Percentiles rank a stretch among this genome's conserved stretches.
phyloP scores from a whole-genome alignment of 2,888 invertebrate species.

The Zhuqinia jingwanae region DNA sequence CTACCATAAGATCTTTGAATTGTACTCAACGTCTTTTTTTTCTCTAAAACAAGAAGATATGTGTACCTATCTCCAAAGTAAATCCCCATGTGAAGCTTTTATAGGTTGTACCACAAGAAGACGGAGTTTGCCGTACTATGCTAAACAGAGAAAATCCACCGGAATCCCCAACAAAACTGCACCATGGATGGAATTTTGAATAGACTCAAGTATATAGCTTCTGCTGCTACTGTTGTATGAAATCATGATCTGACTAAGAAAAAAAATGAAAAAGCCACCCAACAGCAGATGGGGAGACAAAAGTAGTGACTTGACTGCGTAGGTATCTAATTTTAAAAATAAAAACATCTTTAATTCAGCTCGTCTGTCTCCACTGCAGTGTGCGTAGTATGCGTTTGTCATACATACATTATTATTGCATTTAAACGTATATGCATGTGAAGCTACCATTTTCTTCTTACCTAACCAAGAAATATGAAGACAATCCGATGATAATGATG shows the following conservation, averaged over 20 bases:
- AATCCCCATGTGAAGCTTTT: not conserved
- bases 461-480: not conserved
- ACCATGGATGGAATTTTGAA: conserved; percentile 48
- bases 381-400: not conserved
- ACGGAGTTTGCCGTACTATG: not conserved
- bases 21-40: not conserved
- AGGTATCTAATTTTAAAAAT: conserved; percentile 18
- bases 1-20: not conserved
- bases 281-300: conserved; percentile 8
- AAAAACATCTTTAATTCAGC: conserved; percentile 4
- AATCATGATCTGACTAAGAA: conserved; percentile 27
- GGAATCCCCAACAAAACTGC: conserved; percentile 51
- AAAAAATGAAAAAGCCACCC: conserved; percentile 14
- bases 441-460: not conserved
- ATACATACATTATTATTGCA: not conserved
- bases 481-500: no score
- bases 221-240: not conserved
- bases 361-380: not conserved
- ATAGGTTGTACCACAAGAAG: no score
- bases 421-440: no score
- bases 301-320: conserved; percentile 39
- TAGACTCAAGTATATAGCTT: not conserved
- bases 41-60: not conserved
- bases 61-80: not conserved
- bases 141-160: conserved; percentile 52